phyloP scores from a whole-genome alignment of 2,888 invertebrate species.

The Phaonia tiefii region DNA sequence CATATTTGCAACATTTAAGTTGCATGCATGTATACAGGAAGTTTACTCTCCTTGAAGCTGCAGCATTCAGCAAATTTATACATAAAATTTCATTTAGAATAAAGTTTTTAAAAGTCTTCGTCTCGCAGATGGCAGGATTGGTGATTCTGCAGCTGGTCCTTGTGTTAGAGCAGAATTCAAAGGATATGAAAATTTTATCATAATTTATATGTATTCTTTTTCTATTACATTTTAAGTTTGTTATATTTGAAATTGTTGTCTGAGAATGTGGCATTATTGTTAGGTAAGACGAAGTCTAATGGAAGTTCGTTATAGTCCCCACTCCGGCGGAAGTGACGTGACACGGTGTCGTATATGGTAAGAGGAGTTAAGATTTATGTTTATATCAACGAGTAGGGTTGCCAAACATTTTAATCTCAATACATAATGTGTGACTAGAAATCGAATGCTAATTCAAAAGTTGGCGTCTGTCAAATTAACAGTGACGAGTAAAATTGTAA shows the following conservation, averaged over 20 bases:
- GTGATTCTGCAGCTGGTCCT: constrained; percentile 4
- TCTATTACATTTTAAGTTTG: constrained; percentile 33
- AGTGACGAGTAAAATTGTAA: no score
- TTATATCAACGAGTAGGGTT: not conserved
- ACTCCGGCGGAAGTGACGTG: no score
- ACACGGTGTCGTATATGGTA: no score
- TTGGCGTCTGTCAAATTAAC: no score
- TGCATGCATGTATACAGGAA: constrained; percentile 36
- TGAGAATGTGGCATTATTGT: not conserved
- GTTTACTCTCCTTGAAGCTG: constrained; percentile 10
- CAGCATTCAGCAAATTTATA: constrained; percentile 4
- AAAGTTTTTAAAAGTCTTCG: constrained; percentile 16
- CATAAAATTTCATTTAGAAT: constrained; percentile 18
- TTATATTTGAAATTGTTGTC: constrained; percentile 29
- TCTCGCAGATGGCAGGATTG: not conserved
- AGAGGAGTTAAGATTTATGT: constrained; percentile 10
- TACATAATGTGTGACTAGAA: no score
- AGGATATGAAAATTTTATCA: constrained; percentile 52
- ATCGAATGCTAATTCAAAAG: no score
- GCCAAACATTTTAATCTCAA: no score
- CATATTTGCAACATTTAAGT: constrained; percentile 14
- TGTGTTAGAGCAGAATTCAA: constrained; percentile 28
- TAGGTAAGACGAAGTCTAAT: not conserved
- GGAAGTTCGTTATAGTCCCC: constrained; percentile 23
- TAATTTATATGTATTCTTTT: constrained; percentile 40